Base-by-base conservation (phyloP, 2,797 vertebrate genomes). In the Nyctibius grandis region DNA sequence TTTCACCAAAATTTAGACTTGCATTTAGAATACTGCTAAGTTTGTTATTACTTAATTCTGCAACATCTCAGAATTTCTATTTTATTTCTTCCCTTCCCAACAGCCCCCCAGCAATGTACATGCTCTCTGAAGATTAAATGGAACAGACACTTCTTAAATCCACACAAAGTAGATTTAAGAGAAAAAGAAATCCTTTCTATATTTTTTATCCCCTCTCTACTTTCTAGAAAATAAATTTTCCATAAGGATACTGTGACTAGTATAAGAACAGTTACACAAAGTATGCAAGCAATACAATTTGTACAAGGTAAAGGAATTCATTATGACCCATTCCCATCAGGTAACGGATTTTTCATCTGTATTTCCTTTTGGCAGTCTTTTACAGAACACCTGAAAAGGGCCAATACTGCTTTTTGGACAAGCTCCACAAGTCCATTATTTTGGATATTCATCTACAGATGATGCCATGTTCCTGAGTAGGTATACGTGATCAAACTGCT, bases 401-500 rank as follows among this genome's bases (percentile, higher is more conserved):
- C 17, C 26, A 60, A 17, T 15, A 12, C 3, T 36, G n/a, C 40
- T 72, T 48, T 75, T 20, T 44, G 68, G 73, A 34, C 13, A 65
- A 29, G 8, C 18, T 21, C 17, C 33, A 34, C 11, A 31, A 36
- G 23, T 20, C 26, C 3, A 1, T 29, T 44, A 17, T n/a, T 77
- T n/a, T 31, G n/a, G 26, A 12, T 33, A 15, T 38, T 50, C 6
- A 36, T 31, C 57, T 51, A 50, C 20, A 75, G 34, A 34, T 29
- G 50, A 64, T 36, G 45, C 42, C 51, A 25, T 1, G 1, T 69
- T 56, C 22, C 59, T 42, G 42, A 51, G 28, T 3, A 60, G 31
- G 9, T 12, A 40, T 0, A 0, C 0, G 3, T 26, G 13, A 56
- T 28, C 12, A 11, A 78, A 47, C 26, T 47, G 31, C 16, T 14